Evolutionary conservation across 2,888 invertebrate genomes (phyloP).

Genomic region (Scaptomyza parva): DNA sequence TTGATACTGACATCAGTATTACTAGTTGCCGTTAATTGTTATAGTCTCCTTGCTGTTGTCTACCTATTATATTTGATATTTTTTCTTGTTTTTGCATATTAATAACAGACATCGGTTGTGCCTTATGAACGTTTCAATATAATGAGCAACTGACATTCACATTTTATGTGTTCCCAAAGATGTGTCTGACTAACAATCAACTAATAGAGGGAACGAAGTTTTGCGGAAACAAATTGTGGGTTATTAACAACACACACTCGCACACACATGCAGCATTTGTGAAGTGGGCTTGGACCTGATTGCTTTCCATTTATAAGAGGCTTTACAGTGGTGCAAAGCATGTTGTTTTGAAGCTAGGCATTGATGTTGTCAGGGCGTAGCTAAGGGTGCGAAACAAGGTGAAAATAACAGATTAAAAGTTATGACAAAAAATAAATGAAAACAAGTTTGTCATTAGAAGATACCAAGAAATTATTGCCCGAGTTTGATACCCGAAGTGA

Average conservation of each 20-base stretch:
- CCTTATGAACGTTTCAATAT: neutral
- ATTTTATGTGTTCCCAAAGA: conserved; percentile 20
- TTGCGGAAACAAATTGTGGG: conserved; percentile 45
- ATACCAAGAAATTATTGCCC: too few species aligned
- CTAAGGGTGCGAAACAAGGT: too few species aligned
- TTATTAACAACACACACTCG: conserved; percentile 50
- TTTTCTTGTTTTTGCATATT: conserved; percentile 29
- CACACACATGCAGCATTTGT: conserved; percentile 25
- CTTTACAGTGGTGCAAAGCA: conserved; percentile 34
- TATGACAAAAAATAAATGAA: too few species aligned
- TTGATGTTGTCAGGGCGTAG: neutral
- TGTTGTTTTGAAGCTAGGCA: neutral
- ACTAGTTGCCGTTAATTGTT: conserved; percentile 36
- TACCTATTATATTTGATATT: too few species aligned
- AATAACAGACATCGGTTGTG: conserved; percentile 27
- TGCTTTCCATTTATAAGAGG: conserved; percentile 24
- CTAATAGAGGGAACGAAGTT: conserved; percentile 14
- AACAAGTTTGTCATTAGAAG: too few species aligned
- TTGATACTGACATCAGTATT: conserved; percentile 5
- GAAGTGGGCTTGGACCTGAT: neutral
- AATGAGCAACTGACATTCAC: conserved; percentile 19
- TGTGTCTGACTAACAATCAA: neutral
- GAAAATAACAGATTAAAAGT: too few species aligned
- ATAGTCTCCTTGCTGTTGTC: neutral
- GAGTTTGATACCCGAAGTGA: too few species aligned